Percentiles rank a stretch among this genome's conserved stretches.
phyloP scores from a whole-genome alignment of 1,140 invertebrate genomes.

The Trichonephila inaurata region DNA sequence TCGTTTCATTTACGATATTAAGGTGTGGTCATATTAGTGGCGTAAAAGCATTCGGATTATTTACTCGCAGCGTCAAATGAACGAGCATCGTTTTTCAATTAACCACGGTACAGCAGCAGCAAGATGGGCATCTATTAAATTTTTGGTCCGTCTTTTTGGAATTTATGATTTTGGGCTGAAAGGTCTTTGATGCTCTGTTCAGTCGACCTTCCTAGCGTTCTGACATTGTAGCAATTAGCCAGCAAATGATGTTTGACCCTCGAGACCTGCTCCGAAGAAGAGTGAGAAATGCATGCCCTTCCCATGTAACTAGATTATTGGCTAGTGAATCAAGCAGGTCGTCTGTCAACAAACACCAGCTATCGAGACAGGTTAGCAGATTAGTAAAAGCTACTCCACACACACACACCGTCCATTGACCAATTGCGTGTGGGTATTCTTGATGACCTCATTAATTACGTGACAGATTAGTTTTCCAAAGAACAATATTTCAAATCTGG shows the following conservation, averaged over 20 bases:
- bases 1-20: constrained; percentile 74
- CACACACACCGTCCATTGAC: background rate
- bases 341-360: constrained; percentile 60
- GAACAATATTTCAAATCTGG: constrained; percentile 70
- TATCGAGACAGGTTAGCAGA: constrained; percentile 50
- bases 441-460: constrained; percentile 75
- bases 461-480: constrained; percentile 68
- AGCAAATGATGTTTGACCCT: constrained; percentile 74
- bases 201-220: background rate
- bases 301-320: constrained; percentile 73
- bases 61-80: constrained; percentile 64
- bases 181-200: constrained; percentile 57
- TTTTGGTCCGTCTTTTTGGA: constrained; percentile 60
- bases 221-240: constrained; percentile 75
- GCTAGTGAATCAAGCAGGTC: constrained; percentile 64
- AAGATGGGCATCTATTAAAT: constrained; percentile 60
- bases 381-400: constrained; percentile 47
- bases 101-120: constrained; percentile 29
- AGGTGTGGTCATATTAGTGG: constrained; percentile 75
- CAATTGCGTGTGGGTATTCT: constrained; percentile 68
- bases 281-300: constrained; percentile 75
- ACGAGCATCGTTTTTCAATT: constrained; percentile 75
- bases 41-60: constrained; percentile 63
- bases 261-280: constrained; percentile 51
- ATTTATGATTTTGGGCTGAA: constrained; percentile 73